Conservation (phyloP, 2,113 vertebrate genomes). For the Ceyx melanurus region DNA sequence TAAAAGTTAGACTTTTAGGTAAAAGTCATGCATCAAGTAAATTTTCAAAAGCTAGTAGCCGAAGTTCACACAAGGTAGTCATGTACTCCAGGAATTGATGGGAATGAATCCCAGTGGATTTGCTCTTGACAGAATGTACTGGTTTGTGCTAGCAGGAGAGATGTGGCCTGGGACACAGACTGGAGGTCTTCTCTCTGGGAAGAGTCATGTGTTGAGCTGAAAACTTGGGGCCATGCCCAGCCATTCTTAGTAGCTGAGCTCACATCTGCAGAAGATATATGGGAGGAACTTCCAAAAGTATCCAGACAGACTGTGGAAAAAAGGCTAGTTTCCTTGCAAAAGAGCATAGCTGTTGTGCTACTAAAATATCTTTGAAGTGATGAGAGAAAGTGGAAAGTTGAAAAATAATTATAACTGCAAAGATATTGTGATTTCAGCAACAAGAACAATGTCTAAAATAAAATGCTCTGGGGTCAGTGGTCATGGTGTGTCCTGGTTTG, state of each 20-base stretch:
- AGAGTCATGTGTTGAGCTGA: slow-evolving; percentile 34
- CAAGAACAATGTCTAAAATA: neutral
- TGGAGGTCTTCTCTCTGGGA: slow-evolving; percentile 41
- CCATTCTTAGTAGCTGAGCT: slow-evolving; percentile 53
- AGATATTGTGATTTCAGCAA: neutral
- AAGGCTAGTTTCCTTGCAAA: neutral
- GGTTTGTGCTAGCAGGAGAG: neutral
- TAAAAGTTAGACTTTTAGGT: neutral
- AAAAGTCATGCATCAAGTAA: neutral
- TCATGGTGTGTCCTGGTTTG: too few relatives aligned
- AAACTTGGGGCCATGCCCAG: slow-evolving; percentile 25
- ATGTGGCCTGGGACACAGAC: slow-evolving; percentile 31
- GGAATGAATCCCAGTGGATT: neutral
- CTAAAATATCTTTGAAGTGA: neutral
- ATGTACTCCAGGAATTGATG: neutral
- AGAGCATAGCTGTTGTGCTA: neutral
- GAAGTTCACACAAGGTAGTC: slow-evolving; percentile 18
- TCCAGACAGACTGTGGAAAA: rapidly evolving
- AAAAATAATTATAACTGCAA: neutral
- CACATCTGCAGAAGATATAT: slow-evolving; percentile 40
- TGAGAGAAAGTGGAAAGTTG: neutral
- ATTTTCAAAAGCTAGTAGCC: slow-evolving; percentile 18
- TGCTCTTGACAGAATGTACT: neutral
- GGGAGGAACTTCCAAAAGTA: slow-evolving; percentile 20
- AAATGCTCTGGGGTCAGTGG: neutral